Conservation (phyloP, 2,797 vertebrate species). For the Mico argentatus region DNA sequence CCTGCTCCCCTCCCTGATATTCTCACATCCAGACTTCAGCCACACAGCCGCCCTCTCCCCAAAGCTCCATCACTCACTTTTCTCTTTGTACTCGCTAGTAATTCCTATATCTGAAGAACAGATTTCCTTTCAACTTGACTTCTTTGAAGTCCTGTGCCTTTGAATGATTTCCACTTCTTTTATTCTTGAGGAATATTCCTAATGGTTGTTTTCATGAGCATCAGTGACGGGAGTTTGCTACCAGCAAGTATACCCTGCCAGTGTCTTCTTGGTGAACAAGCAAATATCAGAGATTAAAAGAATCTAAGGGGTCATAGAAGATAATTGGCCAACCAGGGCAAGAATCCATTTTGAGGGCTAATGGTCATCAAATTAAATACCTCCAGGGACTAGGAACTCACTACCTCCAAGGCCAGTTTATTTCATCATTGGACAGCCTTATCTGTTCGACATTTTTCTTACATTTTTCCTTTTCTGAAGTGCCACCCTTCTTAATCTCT, state of each 20-base stretch:
- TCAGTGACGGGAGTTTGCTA: neutral
- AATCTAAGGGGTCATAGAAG: neutral
- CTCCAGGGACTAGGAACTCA: neutral
- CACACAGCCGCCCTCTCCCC: neutral
- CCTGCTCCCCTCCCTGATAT: neutral
- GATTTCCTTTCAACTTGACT: conserved; percentile 68
- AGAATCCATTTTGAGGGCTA: neutral
- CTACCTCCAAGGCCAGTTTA: neutral
- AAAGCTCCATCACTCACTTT: neutral
- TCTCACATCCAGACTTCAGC: neutral
- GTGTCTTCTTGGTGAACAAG: neutral
- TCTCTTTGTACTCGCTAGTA: conserved; percentile 54
- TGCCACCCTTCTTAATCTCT: neutral
- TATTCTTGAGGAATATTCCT: conserved; percentile 54
- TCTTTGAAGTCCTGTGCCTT: conserved; percentile 74
- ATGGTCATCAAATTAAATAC: neutral
- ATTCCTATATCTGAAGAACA: conserved; percentile 59
- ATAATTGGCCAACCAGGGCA: neutral
- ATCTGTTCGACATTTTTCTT: neutral
- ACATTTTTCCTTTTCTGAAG: neutral
- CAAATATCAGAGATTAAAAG: neutral
- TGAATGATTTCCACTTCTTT: conserved; percentile 70
- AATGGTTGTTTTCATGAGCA: conserved; percentile 42
- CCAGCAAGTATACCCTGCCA: neutral
- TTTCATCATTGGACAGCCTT: neutral